phyloP scores from a whole-genome alignment of 1,140 invertebrate species.

The Pogonomyrmex californicus region DNA sequence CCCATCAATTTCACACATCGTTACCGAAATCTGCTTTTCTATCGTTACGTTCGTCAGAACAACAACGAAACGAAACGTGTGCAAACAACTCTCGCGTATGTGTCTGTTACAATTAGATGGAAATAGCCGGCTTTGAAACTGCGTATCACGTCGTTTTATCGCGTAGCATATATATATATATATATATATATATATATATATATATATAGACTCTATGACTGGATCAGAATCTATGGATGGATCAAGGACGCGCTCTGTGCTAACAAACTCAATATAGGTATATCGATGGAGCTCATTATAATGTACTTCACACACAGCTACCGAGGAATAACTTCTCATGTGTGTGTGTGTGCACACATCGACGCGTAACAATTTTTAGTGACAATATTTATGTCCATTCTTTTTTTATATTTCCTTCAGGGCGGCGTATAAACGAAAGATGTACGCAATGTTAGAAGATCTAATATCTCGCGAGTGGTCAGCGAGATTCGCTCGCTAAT shows the following conservation, averaged over 20 bases:
- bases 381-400: background rate
- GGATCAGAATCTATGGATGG: background rate
- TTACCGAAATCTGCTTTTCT: background rate
- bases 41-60: background rate
- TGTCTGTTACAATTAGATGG: background rate
- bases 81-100: background rate
- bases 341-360: background rate
- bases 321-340: background rate
- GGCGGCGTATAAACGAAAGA: background rate
- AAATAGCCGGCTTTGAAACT: background rate
- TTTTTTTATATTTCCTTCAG: background rate
- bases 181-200: background rate
- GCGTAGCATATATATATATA: background rate
- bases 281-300: background rate
- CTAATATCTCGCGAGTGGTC: background rate
- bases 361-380: background rate
- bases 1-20: background rate
- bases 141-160: background rate
- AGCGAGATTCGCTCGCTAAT: constrained; percentile 14
- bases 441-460: background rate
- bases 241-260: constrained; percentile 26
- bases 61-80: background rate
- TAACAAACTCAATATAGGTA: background rate
- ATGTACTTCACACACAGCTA: constrained; percentile 15
- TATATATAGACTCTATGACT: background rate